Percentiles rank a stretch among this genome's conserved stretches.
Conservation (phyloP, 2,888 invertebrate genomes). For the Hemaris fuciformis region DNA sequence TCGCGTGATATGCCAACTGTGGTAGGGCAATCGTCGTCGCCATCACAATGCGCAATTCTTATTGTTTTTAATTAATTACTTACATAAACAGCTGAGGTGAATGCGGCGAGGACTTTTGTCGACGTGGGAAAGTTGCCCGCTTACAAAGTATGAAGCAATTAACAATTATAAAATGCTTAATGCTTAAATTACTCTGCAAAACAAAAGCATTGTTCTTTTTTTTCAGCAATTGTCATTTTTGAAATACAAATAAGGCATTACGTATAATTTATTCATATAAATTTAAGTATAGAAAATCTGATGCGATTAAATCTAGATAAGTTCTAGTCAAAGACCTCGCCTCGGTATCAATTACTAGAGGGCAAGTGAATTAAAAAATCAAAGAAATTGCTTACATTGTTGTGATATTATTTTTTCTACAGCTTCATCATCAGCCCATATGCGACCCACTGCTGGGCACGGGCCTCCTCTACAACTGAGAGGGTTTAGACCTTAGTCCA, state of each 20-base stretch:
- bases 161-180: constrained; percentile 2
- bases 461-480: too few species aligned
- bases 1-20: constrained; percentile 69
- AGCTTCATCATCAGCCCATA: too few species aligned
- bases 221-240: neutral
- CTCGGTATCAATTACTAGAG: too few species aligned
- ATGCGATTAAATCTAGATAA: too few species aligned
- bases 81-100: constrained; percentile 10
- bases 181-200: neutral
- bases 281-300: too few species aligned
- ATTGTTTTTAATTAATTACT: constrained; percentile 37
- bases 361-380: too few species aligned
- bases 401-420: too few species aligned
- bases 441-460: too few species aligned
- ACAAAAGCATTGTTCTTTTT: neutral
- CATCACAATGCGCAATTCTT: constrained; percentile 45
- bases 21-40: constrained; percentile 38
- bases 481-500: too few species aligned
- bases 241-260: neutral
- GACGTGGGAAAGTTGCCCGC: constrained; percentile 8
- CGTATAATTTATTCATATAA: neutral
- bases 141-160: constrained; percentile 4
- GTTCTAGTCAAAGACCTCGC: too few species aligned
- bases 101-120: constrained; percentile 5
- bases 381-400: too few species aligned